Percentiles rank a stretch among this genome's conserved stretches.
Conservation (phyloP, 1,140 invertebrate species). For the Chironomus striatipennis region DNA sequence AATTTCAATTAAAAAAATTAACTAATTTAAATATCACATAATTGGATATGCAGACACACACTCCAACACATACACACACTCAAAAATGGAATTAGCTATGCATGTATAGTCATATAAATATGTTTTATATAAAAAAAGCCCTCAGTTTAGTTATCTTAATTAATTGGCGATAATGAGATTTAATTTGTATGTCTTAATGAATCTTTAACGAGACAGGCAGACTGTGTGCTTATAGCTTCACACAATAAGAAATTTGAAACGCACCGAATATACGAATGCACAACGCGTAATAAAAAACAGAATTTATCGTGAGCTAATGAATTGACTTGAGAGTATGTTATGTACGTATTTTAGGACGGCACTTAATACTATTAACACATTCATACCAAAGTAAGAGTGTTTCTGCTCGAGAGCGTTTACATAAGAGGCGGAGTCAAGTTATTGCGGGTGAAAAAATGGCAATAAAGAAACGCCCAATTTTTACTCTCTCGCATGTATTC, state of each 20-base stretch:
- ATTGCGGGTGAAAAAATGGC: too few species aligned
- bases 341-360: neutral
- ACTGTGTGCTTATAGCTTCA: neutral
- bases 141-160: constrained; percentile 1
- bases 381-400: too few species aligned
- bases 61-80: neutral
- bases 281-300: constrained; percentile 22
- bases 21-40: neutral
- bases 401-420: too few species aligned
- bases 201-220: neutral
- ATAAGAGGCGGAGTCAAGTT: too few species aligned
- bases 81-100: neutral
- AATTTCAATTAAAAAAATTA: neutral
- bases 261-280: neutral
- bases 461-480: too few species aligned
- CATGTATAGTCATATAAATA: too few species aligned
- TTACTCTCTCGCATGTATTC: too few species aligned
- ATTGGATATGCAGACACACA: neutral
- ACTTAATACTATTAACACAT: too few species aligned
- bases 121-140: constrained; percentile 6
- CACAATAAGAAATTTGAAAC: neutral
- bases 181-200: constrained; percentile 14
- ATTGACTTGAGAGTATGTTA: constrained; percentile 8
- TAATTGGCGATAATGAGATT: constrained; percentile 3
- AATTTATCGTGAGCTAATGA: constrained; percentile 15